Evolutionary conservation across 2,113 vertebrate genomes (phyloP).

Genomic region (Actinemys pallida): DNA sequence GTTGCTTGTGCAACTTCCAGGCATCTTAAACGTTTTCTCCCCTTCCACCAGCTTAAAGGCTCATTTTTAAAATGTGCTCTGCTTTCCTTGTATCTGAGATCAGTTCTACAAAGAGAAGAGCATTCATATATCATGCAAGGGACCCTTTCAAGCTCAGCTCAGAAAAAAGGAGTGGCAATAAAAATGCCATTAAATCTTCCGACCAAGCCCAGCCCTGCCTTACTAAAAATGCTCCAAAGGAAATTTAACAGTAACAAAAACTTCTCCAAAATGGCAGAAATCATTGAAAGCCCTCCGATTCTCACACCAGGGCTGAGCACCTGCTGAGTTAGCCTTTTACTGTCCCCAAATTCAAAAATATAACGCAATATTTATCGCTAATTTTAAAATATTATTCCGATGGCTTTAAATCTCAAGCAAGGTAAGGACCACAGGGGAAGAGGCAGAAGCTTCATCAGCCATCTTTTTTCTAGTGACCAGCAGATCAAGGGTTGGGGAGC

Average conservation of each 20-base stretch:
- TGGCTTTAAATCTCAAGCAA: not conserved
- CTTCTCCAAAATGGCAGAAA: not conserved
- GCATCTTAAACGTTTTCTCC: conserved; percentile 34
- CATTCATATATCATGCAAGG: conserved; percentile 62
- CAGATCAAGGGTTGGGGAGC: not conserved
- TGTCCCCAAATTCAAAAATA: not conserved
- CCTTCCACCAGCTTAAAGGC: conserved; percentile 61
- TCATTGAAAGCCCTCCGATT: not conserved
- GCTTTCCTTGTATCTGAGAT: conserved; percentile 29
- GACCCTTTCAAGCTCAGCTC: conserved; percentile 56
- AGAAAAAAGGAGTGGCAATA: conserved; percentile 35
- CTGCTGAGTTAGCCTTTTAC: not conserved
- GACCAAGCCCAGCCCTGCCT: conserved; percentile 11
- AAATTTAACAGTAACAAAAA: conserved; percentile 16
- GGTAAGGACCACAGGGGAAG: not conserved
- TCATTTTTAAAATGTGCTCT: conserved; percentile 62
- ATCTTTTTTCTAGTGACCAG: not conserved
- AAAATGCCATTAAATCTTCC: conserved; percentile 54
- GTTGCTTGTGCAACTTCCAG: conserved; percentile 68
- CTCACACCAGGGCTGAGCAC: conserved; percentile 9
- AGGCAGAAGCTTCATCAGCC: not conserved
- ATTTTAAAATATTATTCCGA: not conserved
- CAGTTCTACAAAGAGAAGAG: conserved; percentile 68
- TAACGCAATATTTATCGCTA: not conserved
- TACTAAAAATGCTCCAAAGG: conserved; percentile 17